Percentiles rank a stretch among this genome's conserved stretches.
phyloP scores from a whole-genome alignment of 2,113 vertebrate genomes.

The Carassius gibelio region DNA sequence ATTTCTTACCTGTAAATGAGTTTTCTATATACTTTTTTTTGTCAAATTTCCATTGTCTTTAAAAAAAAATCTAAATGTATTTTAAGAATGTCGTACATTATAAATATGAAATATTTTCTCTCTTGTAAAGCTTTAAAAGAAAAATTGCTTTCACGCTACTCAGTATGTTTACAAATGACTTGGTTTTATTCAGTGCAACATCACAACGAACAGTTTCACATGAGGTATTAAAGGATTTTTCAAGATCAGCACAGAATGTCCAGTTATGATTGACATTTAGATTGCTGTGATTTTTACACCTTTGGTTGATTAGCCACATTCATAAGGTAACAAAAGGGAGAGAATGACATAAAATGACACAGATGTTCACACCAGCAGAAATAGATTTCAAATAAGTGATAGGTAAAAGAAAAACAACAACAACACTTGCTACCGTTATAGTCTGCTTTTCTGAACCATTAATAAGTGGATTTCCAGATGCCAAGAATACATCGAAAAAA shows the following conservation, averaged over 20 bases:
- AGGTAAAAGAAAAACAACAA: conserved; percentile 18
- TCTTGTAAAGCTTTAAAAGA: neutral
- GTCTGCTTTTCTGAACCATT: conserved; percentile 22
- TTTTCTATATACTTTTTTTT: too few relatives aligned
- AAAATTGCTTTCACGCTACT: conserved; percentile 27
- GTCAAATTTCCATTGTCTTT: neutral
- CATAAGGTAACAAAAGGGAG: conserved; percentile 71
- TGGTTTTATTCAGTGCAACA: conserved; percentile 77
- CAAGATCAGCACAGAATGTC: conserved; percentile 76
- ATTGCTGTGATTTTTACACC: conserved; percentile 54
- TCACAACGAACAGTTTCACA: conserved; percentile 80
- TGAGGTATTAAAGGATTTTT: conserved; percentile 84
- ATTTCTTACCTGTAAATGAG: neutral
- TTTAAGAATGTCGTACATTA: conserved; percentile 1
- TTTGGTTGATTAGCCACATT: conserved; percentile 84
- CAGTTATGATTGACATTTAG: conserved; percentile 60
- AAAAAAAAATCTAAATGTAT: neutral
- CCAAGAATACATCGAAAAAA: neutral
- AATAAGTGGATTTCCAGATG: conserved; percentile 6
- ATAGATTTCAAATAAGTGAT: conserved; percentile 42
- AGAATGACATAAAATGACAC: conserved; percentile 67
- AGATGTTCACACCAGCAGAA: conserved; percentile 45
- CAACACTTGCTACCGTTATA: conserved; percentile 44
- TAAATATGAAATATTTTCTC: neutral
- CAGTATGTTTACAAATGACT: conserved; percentile 71